Percentiles rank a stretch among this genome's conserved stretches.
phyloP scores from a whole-genome alignment of 2,888 invertebrate genomes.

The Cremastobaeus sp. region DNA sequence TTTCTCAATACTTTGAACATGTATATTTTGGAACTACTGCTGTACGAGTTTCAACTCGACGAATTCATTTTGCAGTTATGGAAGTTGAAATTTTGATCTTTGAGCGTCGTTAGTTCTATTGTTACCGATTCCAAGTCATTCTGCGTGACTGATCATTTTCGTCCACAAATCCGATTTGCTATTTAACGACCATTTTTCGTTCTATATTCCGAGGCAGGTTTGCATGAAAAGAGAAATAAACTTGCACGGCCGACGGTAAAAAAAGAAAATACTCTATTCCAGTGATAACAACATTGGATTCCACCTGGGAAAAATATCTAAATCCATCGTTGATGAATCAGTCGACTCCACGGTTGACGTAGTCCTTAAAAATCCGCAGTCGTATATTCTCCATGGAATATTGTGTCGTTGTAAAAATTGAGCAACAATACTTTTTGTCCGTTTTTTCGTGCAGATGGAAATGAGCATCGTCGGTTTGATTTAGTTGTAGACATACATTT shows the following conservation, averaged over 20 bases:
- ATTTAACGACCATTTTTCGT: conserved; percentile 1
- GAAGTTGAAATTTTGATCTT: conserved; percentile 10
- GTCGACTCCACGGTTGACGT: conserved; percentile 39
- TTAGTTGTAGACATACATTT: conserved; percentile 1
- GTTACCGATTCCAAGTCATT: conserved; percentile 21
- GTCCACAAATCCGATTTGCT: conserved; percentile 1
- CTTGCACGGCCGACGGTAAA: not conserved
- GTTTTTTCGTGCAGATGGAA: conserved; percentile 23
- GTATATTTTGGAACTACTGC: conserved; percentile 43
- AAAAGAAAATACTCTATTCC: conserved; percentile 36
- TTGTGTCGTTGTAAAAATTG: conserved; percentile 44
- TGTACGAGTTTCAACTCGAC: conserved; percentile 13
- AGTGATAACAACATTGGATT: conserved; percentile 50
- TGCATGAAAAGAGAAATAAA: conserved; percentile 14
- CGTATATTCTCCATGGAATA: conserved; percentile 42
- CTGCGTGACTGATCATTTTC: conserved; percentile 8
- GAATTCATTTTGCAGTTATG: conserved; percentile 15
- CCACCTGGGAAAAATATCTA: conserved; percentile 15
- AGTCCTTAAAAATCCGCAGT: conserved; percentile 38
- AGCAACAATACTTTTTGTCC: conserved; percentile 21
- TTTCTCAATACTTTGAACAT: conserved; percentile 52
- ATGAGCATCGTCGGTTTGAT: conserved; percentile 20
- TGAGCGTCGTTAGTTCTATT: not conserved
- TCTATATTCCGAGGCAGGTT: conserved; percentile 3
- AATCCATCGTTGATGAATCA: conserved; percentile 32